phyloP scores from a whole-genome alignment of 2,888 invertebrate species.

The Apamea monoglypha region DNA sequence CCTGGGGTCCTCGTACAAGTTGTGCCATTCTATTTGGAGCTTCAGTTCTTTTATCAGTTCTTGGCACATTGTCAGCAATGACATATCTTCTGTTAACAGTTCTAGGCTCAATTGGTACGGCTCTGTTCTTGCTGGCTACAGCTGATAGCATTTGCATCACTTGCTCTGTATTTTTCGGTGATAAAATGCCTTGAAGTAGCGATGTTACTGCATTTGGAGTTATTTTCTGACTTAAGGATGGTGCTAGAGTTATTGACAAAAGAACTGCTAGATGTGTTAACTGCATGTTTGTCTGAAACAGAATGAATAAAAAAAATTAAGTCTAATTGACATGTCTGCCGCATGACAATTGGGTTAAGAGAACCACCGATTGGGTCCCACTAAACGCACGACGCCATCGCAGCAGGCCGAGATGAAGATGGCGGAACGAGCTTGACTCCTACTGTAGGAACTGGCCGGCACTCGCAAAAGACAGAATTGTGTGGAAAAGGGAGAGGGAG shows the following conservation, averaged over 20 bases:
- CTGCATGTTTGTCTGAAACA: constrained; percentile 62
- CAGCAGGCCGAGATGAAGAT: no score
- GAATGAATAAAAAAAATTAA: not conserved
- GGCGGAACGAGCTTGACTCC: no score
- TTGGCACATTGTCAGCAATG: constrained; percentile 41
- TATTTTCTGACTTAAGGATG: constrained; percentile 52
- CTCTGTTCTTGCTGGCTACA: constrained; percentile 25
- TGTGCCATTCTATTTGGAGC: constrained; percentile 9
- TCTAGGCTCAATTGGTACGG: not conserved
- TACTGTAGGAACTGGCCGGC: no score
- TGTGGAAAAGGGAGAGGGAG: no score
- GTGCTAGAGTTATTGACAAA: constrained; percentile 24
- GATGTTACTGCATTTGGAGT: constrained; percentile 56
- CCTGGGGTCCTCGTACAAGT: not conserved
- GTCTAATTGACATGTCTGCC: not conserved
- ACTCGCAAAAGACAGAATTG: no score
- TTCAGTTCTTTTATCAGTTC: constrained; percentile 19
- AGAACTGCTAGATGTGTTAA: constrained; percentile 28
- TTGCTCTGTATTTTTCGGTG: constrained; percentile 68
- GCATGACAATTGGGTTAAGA: no score
- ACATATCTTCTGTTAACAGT: constrained; percentile 21
- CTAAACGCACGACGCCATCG: no score
- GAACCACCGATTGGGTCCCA: no score
- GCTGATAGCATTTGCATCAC: constrained; percentile 65
- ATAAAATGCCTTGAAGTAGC: constrained; percentile 70